phyloP scores from a whole-genome alignment of 2,888 invertebrate species.

The Leptinotarsa peninsularis region DNA sequence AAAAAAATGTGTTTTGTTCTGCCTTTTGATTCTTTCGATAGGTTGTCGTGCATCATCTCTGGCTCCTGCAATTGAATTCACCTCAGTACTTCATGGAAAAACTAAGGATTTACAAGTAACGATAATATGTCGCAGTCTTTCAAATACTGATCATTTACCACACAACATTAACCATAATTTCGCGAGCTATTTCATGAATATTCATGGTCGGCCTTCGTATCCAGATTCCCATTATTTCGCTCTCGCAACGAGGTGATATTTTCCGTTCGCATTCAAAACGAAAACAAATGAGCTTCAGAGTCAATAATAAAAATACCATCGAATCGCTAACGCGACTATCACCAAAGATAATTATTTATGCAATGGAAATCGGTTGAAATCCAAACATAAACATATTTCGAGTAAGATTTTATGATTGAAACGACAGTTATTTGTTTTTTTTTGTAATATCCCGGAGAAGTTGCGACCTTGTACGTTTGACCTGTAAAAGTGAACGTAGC shows the following conservation, averaged over 20 bases:
- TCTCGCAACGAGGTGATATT: not conserved
- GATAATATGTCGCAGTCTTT: no score
- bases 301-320: not conserved
- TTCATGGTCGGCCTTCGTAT: not conserved
- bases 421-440: not conserved
- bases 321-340: not conserved
- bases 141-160: no score
- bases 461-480: conserved; percentile 13
- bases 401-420: not conserved
- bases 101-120: no score
- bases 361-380: not conserved
- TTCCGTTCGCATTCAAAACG: conserved; percentile 8
- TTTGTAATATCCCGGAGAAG: not conserved
- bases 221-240: not conserved
- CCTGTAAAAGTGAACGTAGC: conserved; percentile 1
- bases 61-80: no score
- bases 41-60: no score
- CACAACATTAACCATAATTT: not conserved
- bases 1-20: no score
- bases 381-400: conserved; percentile 7
- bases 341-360: conserved; percentile 7
- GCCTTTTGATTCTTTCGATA: no score
- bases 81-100: no score
- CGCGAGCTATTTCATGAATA: conserved; percentile 8
- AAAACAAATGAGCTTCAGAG: conserved; percentile 8